These are phyloP conservation scores for Crocallis elinguaria DNA, from an alignment of 2,888 invertebrate species.

Conservation along the genomic window DNA sequence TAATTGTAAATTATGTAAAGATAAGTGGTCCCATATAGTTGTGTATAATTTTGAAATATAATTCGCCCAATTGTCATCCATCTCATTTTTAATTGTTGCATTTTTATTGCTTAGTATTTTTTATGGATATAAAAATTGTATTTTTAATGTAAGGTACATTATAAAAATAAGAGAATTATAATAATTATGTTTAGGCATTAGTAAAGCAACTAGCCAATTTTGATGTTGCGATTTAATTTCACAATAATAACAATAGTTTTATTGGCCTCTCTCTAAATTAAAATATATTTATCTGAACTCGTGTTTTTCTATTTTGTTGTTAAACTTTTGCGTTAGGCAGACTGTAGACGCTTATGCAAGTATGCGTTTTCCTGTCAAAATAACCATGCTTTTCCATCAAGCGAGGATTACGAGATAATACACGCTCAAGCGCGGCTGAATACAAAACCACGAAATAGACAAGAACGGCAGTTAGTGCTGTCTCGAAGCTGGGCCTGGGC, in stretches of 20 bases:
- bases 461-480: no score
- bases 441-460: no score
- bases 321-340: no score
- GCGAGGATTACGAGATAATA: no score
- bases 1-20: conserved; percentile 25
- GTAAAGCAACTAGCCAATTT: conserved; percentile 59
- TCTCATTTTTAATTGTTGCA: conserved; percentile 65
- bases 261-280: conserved; percentile 82
- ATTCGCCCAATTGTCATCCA: conserved; percentile 65
- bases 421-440: no score
- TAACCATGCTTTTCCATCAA: no score
- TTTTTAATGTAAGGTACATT: conserved; percentile 65
- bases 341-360: no score
- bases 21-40: conserved; percentile 28
- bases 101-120: conserved; percentile 71
- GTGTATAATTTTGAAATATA: conserved; percentile 45
- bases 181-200: conserved; percentile 52
- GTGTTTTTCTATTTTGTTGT: no score
- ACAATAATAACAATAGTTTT: conserved; percentile 64
- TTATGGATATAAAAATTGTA: conserved; percentile 50
- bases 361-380: no score
- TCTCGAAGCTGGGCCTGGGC: no score
- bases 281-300: conserved; percentile 71
- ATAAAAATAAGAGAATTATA: conserved; percentile 61
- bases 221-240: conserved; percentile 64